Evolutionary conservation across 2,888 invertebrate species (phyloP), one percentile per base, ranked within the genome.

Genomic region (Epinotia nisella): DNA sequence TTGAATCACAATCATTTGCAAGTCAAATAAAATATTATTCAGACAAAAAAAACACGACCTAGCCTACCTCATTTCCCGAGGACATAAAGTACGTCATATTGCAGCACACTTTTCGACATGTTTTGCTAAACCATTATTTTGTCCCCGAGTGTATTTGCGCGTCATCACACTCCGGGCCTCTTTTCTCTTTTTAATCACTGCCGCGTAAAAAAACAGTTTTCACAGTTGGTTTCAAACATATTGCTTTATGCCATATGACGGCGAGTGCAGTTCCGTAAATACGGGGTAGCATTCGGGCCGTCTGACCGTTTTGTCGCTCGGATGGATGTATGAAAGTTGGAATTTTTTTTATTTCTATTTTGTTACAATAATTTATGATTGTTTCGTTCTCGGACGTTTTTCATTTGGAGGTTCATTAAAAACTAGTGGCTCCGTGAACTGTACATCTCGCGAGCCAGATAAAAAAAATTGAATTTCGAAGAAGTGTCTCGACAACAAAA

Each of bases 201-300:
- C 68, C 75, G 75, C 72, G 75, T 70, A 74, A 77, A 78, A 77
- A 79, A 76, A 78, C 75, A 76, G 76, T 78, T 79, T 86, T 85
- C 80, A 84, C 86, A 83, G 84, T 87, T 80, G 81, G 83, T 84
- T 84, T 84, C 82, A 85, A 78, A 76, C 76, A 80, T 82, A 83
- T 74, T 76, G 75, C 77, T 83, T 78, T 79, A 81, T 80, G 70
- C 68, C 78, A 73, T 68, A 45, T 72, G 75, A 73, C 68, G 72
- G 72, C 19, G 59, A 55, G 17, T 51, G 64, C 60, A 64, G 55
- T 56, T 58, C 58, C 58, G 68, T 73, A 58, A 56, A 64, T 59
- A 69, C 51, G 64, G 55, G 55, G 53, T 64, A 13, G 56, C 66
- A 53, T 66, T 55, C 56, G 55, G 66, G 41, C 39, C 66, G 66